phyloP scores from a whole-genome alignment of 1,140 invertebrate species.

The Saccostrea echinata region DNA sequence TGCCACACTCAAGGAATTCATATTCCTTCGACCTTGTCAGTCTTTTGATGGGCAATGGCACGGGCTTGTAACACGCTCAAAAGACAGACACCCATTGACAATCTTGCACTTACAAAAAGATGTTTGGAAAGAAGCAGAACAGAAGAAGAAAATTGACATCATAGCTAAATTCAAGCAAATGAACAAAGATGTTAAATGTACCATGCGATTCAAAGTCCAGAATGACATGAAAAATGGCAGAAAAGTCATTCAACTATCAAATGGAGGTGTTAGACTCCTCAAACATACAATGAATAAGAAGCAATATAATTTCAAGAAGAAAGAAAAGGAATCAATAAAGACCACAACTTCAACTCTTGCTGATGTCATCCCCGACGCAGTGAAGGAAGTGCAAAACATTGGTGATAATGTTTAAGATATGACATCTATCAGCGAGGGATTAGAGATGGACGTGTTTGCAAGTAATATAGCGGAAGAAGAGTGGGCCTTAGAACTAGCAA shows the following conservation, averaged over 20 bases:
- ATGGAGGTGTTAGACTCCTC: conserved; percentile 13
- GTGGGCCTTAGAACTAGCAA: conserved; percentile 40
- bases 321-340: conserved; percentile 1
- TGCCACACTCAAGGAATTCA: conserved; percentile 52
- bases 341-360: conserved; percentile 21
- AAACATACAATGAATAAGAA: background rate
- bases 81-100: conserved; percentile 46
- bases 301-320: conserved; percentile 4
- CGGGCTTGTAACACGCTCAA: conserved; percentile 42
- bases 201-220: background rate
- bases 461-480: conserved; percentile 40
- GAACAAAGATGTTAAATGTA: conserved; percentile 45
- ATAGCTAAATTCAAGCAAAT: conserved; percentile 36
- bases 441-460: conserved; percentile 45
- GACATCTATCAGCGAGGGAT: conserved; percentile 1
- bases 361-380: conserved; percentile 39
- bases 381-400: conserved; percentile 14
- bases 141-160: conserved; percentile 45
- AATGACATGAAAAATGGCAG: background rate
- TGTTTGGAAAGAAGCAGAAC: conserved; percentile 50
- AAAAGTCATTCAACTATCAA: background rate
- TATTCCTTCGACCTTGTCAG: conserved; percentile 49
- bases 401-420: conserved; percentile 31
- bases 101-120: conserved; percentile 56
- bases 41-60: conserved; percentile 61